Conservation (phyloP, 2,113 vertebrate genomes). For the Narcine bancroftii region DNA sequence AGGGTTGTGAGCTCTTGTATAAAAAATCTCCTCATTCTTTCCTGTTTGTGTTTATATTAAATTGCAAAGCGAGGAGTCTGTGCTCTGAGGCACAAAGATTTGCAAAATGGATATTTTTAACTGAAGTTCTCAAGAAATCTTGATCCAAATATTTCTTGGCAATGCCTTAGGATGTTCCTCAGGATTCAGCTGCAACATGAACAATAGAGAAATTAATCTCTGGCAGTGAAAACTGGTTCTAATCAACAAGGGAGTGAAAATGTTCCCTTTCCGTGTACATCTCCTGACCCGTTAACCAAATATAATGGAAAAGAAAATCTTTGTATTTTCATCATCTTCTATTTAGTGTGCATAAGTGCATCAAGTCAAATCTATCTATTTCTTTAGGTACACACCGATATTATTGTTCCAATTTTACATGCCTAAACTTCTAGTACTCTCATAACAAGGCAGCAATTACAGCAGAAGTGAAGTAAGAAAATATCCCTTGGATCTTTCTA, state of each 20-base stretch:
- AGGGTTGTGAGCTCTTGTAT: background rate
- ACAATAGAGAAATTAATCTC: constrained; percentile 27
- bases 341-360: background rate
- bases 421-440: background rate
- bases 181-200: constrained; percentile 5
- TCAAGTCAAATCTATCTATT: background rate
- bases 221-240: constrained; percentile 9
- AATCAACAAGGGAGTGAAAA: constrained; percentile 8
- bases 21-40: constrained; percentile 25
- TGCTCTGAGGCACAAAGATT: background rate
- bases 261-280: constrained; percentile 1
- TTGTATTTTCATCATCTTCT: background rate
- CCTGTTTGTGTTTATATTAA: background rate
- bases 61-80: background rate
- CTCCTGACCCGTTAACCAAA: background rate
- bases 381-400: background rate
- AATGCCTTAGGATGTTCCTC: background rate
- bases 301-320: background rate
- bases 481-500: background rate
- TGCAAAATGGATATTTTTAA: constrained; percentile 31
- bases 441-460: background rate
- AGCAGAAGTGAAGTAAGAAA: background rate
- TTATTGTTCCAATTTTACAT: background rate
- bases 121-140: constrained; percentile 16
- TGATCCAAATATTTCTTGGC: constrained; percentile 24